Conservation (phyloP, 2,888 invertebrate genomes). For the Sphecodes monilicornis region DNA sequence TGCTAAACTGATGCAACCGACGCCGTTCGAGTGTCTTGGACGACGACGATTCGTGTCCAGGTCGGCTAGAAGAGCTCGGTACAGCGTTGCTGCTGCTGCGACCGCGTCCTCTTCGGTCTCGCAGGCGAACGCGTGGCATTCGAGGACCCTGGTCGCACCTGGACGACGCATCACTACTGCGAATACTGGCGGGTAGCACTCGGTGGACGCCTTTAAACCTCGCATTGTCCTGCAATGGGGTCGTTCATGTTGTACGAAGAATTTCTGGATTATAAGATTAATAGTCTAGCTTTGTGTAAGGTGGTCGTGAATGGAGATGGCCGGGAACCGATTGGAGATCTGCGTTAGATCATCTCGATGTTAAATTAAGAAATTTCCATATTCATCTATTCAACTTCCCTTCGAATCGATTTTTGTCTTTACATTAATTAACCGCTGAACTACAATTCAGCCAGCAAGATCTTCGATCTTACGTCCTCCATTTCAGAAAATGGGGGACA, state of each 20-base stretch:
- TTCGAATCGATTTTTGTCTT: too few species aligned
- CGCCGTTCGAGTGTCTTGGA: conserved; percentile 89
- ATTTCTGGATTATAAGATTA: neutral
- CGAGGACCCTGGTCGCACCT: conserved; percentile 91
- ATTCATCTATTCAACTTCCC: too few species aligned
- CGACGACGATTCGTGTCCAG: conserved; percentile 85
- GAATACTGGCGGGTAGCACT: conserved; percentile 92
- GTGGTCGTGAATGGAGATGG: too few species aligned
- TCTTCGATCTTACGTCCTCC: neutral
- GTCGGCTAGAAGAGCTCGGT: conserved; percentile 92
- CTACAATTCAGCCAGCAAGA: too few species aligned
- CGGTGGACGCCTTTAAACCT: conserved; percentile 77
- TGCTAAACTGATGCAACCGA: conserved; percentile 91
- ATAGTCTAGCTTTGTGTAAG: too few species aligned
- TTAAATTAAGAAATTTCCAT: too few species aligned
- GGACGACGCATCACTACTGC: conserved; percentile 95
- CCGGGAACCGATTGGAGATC: too few species aligned
- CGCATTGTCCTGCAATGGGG: conserved; percentile 81
- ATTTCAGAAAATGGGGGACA: neutral
- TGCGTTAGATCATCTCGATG: too few species aligned
- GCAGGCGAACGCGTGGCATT: conserved; percentile 96
- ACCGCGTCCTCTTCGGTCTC: conserved; percentile 96
- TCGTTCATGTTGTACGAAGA: neutral
- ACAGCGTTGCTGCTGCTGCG: conserved; percentile 95
- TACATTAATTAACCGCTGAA: too few species aligned